Evolutionary conservation across 2,888 invertebrate species (phyloP).

Genomic region (Synergus japonicus): DNA sequence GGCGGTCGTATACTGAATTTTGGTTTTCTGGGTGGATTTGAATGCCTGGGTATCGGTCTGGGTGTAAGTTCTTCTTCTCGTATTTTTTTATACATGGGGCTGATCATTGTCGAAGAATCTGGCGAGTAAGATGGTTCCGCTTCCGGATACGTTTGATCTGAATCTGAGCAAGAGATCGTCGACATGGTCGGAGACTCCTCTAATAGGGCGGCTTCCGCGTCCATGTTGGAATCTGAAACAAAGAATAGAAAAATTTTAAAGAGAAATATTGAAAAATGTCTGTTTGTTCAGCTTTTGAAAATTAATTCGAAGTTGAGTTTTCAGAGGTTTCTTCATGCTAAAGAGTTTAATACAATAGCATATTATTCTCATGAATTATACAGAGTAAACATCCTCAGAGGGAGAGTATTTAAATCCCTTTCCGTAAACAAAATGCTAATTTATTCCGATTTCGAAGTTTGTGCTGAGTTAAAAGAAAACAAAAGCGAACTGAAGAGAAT

Average conservation of each 20-base stretch:
- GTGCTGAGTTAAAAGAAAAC: slow-evolving; percentile 50
- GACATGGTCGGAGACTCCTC: slow-evolving; percentile 74
- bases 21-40: slow-evolving; percentile 67
- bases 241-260: slow-evolving; percentile 36
- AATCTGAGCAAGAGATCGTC: slow-evolving; percentile 70
- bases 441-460: slow-evolving; percentile 29
- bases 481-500: slow-evolving; percentile 50
- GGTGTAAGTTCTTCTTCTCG: slow-evolving; percentile 67
- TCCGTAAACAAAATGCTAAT: slow-evolving; percentile 28
- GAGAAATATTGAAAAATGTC: neutral
- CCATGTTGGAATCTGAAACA: slow-evolving; percentile 68
- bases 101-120: slow-evolving; percentile 64
- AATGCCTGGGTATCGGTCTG: slow-evolving; percentile 66
- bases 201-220: slow-evolving; percentile 73
- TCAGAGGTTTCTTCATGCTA: neutral
- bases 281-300: neutral
- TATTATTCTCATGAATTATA: neutral
- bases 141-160: slow-evolving; percentile 67
- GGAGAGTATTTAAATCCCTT: neutral
- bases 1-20: slow-evolving; percentile 75
- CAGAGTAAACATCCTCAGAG: neutral
- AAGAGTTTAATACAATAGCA: slow-evolving; percentile 4
- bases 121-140: slow-evolving; percentile 64
- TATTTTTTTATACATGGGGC: slow-evolving; percentile 64
- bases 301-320: neutral